These are phyloP conservation scores for Iselma pallidipennis DNA, from an alignment of 2,888 invertebrate species.

Conservation along the genomic window DNA sequence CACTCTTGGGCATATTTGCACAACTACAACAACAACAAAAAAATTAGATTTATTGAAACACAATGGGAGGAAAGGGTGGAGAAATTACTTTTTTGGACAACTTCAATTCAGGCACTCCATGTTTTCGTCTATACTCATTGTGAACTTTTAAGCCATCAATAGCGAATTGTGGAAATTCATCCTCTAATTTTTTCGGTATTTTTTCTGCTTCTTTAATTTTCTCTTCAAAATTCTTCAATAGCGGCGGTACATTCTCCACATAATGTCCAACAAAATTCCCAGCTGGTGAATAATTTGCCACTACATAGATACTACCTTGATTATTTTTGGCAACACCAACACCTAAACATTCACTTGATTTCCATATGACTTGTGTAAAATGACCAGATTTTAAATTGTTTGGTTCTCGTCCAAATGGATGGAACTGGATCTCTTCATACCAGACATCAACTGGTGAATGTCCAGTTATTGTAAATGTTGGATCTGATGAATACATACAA, in stretches of 20 bases:
- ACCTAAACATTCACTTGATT: slow-evolving; percentile 66
- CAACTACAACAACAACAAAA: slow-evolving; percentile 54
- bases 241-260: slow-evolving; percentile 71
- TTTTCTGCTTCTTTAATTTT: slow-evolving; percentile 22
- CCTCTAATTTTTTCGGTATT: slow-evolving; percentile 42
- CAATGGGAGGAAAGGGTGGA: too few species aligned
- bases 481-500: slow-evolving; percentile 74
- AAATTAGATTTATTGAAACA: too few species aligned
- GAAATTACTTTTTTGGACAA: slow-evolving; percentile 58
- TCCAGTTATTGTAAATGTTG: slow-evolving; percentile 68
- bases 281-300: slow-evolving; percentile 88
- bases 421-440: slow-evolving; percentile 70
- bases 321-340: slow-evolving; percentile 70
- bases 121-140: slow-evolving; percentile 65
- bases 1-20: slow-evolving; percentile 69
- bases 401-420: slow-evolving; percentile 67
- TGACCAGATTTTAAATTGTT: slow-evolving; percentile 67
- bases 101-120: slow-evolving; percentile 61
- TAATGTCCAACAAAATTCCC: slow-evolving; percentile 84
- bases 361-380: slow-evolving; percentile 75
- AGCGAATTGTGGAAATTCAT: slow-evolving; percentile 48
- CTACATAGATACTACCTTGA: slow-evolving; percentile 80
- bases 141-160: slow-evolving; percentile 62
- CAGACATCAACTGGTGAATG: slow-evolving; percentile 77
- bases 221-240: slow-evolving; percentile 43